Base-by-base conservation (phyloP, 2,888 invertebrate genomes). In the Spodoptera picta region DNA sequence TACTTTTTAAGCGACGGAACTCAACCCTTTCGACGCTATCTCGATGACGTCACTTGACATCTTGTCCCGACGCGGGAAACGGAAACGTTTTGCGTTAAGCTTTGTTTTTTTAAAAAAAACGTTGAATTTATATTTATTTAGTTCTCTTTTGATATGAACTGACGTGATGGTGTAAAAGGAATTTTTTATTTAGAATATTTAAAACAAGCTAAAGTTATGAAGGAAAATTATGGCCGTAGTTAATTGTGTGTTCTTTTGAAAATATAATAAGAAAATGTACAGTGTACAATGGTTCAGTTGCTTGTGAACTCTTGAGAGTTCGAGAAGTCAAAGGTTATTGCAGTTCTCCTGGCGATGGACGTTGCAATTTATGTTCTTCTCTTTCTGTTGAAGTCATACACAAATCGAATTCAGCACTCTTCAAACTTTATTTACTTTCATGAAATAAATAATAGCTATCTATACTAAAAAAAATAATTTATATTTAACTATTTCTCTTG, bases 11-110 rank as follows among this genome's bases (percentile, higher is more conserved):
- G 79, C 81, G 77, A 77, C 89, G 89, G 88, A 88, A 90, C 87
- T 90, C 90, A 92, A 92, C 92, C 93, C 93, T 92, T 91, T 87
- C 87, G 91, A 87, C 90, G 90, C 87, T 93, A 93, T 93, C 93
- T 86, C 79, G 74, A 80, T 87, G 90, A 90, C 88, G 92, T 91
- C 89, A 90, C 88, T 85, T 83, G 84, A 82, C 87, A 86, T 89
- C 90, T 89, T 88, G 86, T 87, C 83, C 83, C 83, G 80, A 82
- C 77, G 78, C 81, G 82, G 79, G 73, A 85, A 86, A 86, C 83
- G 83, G 77, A 83, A 84, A 84, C 81, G 81, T 83, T 84, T 84
- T 81, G 71, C 79, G 80, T 69, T 81, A 83, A 82, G 82, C 81
- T 80, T 75, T 77, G 77, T 78, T 61, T 65, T 36, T 65, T 36